Evolutionary conservation across 2,888 invertebrate species (phyloP).

Genomic region (Lucinisca nassula): DNA sequence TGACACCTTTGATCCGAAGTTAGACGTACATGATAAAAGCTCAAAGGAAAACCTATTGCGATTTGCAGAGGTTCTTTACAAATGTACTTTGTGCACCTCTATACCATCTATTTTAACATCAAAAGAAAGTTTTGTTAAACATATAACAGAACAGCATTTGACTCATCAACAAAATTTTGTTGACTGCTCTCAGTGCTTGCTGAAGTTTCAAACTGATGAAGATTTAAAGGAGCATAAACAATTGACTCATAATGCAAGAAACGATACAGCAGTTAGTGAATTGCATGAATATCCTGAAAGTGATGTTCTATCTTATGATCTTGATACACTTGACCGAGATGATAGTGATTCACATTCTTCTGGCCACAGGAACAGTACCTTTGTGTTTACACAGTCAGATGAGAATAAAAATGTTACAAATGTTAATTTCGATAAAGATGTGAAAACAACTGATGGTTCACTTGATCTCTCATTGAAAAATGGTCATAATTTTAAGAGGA

Average conservation of each 20-base stretch:
- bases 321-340: constrained; percentile 47
- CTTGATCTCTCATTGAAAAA: constrained; percentile 61
- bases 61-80: constrained; percentile 83
- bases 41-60: constrained; percentile 69
- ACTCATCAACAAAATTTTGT: constrained; percentile 49
- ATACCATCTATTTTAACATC: constrained; percentile 81
- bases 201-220: constrained; percentile 78
- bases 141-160: constrained; percentile 78
- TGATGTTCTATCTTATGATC: constrained; percentile 50
- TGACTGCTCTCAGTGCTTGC: constrained; percentile 71
- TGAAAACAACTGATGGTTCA: constrained; percentile 63
- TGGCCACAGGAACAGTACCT: constrained; percentile 45
- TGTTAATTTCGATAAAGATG: constrained; percentile 48
- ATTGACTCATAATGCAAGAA: constrained; percentile 60
- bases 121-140: constrained; percentile 76
- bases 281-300: constrained; percentile 13
- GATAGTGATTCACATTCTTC: constrained; percentile 68
- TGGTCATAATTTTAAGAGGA: constrained; percentile 1
- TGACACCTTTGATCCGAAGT: not conserved
- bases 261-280: constrained; percentile 19
- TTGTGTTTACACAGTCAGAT: not conserved
- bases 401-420: not conserved
- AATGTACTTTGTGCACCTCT: constrained; percentile 81
- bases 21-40: not conserved
- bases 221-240: constrained; percentile 74